Conservation (phyloP, 2,113 vertebrate species). For the Atherinomorus stipes region DNA sequence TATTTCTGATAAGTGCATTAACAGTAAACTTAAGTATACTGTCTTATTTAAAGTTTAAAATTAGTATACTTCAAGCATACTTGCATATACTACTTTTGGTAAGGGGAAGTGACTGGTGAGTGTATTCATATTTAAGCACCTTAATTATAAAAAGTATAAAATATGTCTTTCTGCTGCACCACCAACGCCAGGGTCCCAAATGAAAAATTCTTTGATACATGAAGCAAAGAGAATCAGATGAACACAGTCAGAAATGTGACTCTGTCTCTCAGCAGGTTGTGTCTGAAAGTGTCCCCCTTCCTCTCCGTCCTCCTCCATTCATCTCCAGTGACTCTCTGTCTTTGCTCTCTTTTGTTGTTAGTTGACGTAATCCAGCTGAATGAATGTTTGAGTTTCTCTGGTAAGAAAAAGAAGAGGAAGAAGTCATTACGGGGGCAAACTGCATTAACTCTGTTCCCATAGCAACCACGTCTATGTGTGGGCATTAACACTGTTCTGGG, state of each 20-base stretch:
- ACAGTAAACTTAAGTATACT: too few relatives aligned
- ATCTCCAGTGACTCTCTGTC: constrained; percentile 52
- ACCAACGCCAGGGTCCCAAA: too few relatives aligned
- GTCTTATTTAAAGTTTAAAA: too few relatives aligned
- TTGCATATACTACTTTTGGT: too few relatives aligned
- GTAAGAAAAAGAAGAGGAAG: constrained; percentile 48
- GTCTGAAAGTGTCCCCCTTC: constrained; percentile 2
- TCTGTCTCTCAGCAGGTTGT: not conserved
- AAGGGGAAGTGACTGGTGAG: too few relatives aligned
- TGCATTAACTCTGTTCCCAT: constrained; percentile 30
- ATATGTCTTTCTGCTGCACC: too few relatives aligned
- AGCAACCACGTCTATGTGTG: constrained; percentile 17
- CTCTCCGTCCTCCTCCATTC: constrained; percentile 59
- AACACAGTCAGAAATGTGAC: not conserved
- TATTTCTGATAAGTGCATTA: too few relatives aligned
- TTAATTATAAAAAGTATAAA: too few relatives aligned
- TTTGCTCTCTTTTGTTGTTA: constrained; percentile 58
- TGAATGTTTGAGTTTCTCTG: constrained; percentile 75
- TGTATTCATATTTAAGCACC: too few relatives aligned
- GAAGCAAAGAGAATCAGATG: too few relatives aligned
- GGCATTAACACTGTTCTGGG: constrained; percentile 1
- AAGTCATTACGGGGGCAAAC: constrained; percentile 56
- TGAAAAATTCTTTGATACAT: too few relatives aligned
- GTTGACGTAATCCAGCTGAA: constrained; percentile 66
- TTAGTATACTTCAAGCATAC: too few relatives aligned